phyloP scores from a whole-genome alignment of 2,797 vertebrate genomes.

The Apodemus agrarius region DNA sequence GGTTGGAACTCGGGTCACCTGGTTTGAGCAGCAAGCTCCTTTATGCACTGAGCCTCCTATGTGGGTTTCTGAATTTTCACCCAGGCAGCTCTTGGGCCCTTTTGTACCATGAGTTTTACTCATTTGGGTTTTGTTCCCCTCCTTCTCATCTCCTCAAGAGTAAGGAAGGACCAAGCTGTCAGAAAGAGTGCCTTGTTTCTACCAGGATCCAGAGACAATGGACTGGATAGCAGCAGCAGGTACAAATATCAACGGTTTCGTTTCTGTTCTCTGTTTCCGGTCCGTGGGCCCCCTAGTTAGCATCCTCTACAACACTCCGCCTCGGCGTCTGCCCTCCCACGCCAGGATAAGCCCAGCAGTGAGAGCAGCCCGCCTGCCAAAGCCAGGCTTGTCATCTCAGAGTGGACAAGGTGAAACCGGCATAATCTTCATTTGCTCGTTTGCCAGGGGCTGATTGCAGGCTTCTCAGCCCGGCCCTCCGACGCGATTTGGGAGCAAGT shows the following conservation, averaged over 20 bases:
- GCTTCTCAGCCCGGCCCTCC: constrained; percentile 81
- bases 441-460: constrained; percentile 83
- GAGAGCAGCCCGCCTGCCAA: constrained; percentile 79
- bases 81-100: background rate
- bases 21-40: background rate
- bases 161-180: background rate
- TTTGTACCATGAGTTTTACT: background rate
- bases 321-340: constrained; percentile 44
- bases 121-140: background rate
- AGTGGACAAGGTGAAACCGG: constrained; percentile 82
- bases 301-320: background rate
- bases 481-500: constrained; percentile 87
- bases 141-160: background rate
- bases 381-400: constrained; percentile 63
- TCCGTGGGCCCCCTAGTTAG: background rate
- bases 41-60: background rate
- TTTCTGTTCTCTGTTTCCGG: background rate
- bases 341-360: background rate
- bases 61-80: background rate
- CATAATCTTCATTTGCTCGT: constrained; percentile 83
- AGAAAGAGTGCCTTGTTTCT: constrained; percentile 14
- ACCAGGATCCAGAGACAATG: background rate
- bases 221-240: too few relatives aligned
- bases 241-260: background rate
- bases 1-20: too few relatives aligned